Base-by-base conservation (phyloP, 2,797 vertebrate species). In the Myripristis jacobus region DNA sequence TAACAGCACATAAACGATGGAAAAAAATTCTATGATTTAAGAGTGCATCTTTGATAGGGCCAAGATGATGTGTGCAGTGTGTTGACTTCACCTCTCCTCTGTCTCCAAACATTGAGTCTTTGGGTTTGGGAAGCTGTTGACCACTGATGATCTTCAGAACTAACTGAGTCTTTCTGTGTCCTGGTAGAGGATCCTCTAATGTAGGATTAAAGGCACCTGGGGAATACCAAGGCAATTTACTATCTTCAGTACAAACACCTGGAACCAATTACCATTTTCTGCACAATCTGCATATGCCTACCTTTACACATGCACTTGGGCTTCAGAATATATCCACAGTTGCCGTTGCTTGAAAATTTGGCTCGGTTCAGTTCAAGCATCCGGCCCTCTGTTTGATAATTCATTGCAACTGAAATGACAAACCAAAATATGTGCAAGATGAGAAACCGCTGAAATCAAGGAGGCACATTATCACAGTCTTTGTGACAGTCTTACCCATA, bases 81-180 rank as follows among this genome's bases (percentile, higher is more conserved):
- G 27, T 27, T 16, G 55, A 11, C 6, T 38, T 77, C 27, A 97
- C 98, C 95, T 99, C 97, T 92, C 98, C 97, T 73, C 97, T 94
- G 91, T 99, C 97, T 15, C 98, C 98, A 87, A 99, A 85, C 95
- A 99, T 95, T 3, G 98, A 98, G 90, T 96, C 97, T 76, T 95
- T 95, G 0, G 97, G 97, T 90, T 99, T 99, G 0, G 98, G 98
- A 58, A 99, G 95, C 75, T 98, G 97, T 43, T 99, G 97, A 11
- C 98, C 98, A 0, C 98, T 99, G 87, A 99, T 98, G 76, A 99
- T 95, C 86, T 96, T 94, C 2, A 99, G 86, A 27, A 96, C 92
- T 61, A 99, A 84, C 83, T 98, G 97, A 71, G 96, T 97, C 94
- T 96, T 98, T 87, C 93, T 87, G 9, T 95, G 95, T 75, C 95